Evolutionary conservation across 2,888 invertebrate species (phyloP).

Genomic region (Lathronympha strigana): DNA sequence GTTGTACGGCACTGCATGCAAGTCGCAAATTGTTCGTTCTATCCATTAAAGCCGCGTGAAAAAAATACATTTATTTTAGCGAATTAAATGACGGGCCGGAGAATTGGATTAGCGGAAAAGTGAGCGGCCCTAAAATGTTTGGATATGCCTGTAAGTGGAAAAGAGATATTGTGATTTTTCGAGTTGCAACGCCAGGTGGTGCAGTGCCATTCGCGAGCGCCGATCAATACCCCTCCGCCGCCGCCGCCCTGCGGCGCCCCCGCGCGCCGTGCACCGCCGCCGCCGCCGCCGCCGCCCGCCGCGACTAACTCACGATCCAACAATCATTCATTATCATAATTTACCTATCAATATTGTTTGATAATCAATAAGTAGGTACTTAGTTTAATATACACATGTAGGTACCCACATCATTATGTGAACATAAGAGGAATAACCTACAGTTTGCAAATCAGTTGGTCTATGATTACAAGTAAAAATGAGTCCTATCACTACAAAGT

Average conservation of each 20-base stretch:
- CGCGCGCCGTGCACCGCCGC: slow-evolving; percentile 37
- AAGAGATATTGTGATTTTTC: slow-evolving; percentile 52
- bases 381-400: background rate
- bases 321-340: slow-evolving; percentile 14
- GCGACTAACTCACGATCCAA: slow-evolving; percentile 8
- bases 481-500: too few species aligned
- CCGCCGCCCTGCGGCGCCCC: slow-evolving; percentile 44
- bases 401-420: background rate
- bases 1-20: slow-evolving; percentile 24
- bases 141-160: slow-evolving; percentile 8
- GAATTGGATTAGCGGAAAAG: background rate
- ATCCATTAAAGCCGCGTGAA: background rate
- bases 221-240: slow-evolving; percentile 67
- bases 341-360: slow-evolving; percentile 7
- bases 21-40: slow-evolving; percentile 17
- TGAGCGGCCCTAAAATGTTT: background rate
- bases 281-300: slow-evolving; percentile 37
- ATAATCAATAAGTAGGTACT: background rate
- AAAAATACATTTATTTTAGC: background rate
- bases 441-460: too few species aligned
- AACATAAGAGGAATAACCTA: too few species aligned
- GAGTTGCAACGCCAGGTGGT: slow-evolving; percentile 69
- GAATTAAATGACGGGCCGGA: background rate
- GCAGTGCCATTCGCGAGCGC: slow-evolving; percentile 54
- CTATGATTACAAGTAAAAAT: too few species aligned